Evolutionary conservation across 2,888 invertebrate genomes (phyloP).

Genomic region (Heteromyza rotundicornis): DNA sequence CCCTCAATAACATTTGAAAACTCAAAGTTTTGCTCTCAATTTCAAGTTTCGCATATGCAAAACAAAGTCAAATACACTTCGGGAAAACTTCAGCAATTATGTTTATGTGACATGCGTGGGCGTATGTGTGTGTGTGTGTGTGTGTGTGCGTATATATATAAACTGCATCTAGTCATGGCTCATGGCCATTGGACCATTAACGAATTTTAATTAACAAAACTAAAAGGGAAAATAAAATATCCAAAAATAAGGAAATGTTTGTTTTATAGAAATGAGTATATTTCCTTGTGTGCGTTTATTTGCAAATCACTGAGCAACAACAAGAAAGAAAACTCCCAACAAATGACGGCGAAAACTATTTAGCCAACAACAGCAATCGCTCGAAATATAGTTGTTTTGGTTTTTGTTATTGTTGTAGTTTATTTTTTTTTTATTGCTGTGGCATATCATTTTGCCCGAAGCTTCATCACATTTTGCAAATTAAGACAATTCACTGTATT

Average conservation of each 20-base stretch:
- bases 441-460: background rate
- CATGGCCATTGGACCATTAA: slow-evolving; percentile 13
- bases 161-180: too few species aligned
- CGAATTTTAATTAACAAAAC: slow-evolving; percentile 19
- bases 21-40: background rate
- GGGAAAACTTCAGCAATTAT: background rate
- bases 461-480: slow-evolving; percentile 14
- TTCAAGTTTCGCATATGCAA: background rate
- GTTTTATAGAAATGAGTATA: background rate
- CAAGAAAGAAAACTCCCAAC: background rate
- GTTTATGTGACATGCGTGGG: background rate
- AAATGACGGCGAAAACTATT: slow-evolving; percentile 3
- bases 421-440: too few species aligned
- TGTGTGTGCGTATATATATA: background rate
- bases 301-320: background rate
- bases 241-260: slow-evolving; percentile 10
- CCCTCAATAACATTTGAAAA: background rate
- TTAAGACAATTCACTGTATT: slow-evolving; percentile 14
- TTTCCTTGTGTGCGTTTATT: background rate
- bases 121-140: background rate
- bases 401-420: background rate
- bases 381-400: background rate
- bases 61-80: too few species aligned
- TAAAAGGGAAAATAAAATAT: slow-evolving; percentile 1
- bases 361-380: slow-evolving; percentile 1